Evolutionary conservation across 2,797 vertebrate genomes (phyloP).

Genomic region (Helarctos malayanus): DNA sequence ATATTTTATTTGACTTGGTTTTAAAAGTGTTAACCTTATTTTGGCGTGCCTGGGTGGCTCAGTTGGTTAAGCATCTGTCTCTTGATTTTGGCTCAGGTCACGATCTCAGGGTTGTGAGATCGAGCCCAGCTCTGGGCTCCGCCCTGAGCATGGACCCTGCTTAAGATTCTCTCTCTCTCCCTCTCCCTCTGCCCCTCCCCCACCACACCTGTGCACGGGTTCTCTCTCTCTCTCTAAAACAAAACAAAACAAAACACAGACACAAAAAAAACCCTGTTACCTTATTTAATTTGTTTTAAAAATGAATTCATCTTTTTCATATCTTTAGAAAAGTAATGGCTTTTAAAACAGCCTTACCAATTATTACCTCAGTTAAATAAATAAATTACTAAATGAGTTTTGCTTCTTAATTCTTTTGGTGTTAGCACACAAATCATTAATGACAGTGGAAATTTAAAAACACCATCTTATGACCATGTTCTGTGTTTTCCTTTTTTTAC

Average conservation of each 20-base stretch:
- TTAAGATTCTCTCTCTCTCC: background rate
- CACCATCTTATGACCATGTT: background rate
- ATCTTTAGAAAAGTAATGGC: background rate
- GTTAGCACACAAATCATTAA: background rate
- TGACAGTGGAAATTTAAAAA: background rate
- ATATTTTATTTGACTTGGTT: background rate
- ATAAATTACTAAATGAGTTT: background rate
- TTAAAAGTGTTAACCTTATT: background rate
- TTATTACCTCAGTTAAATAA: constrained; percentile 23
- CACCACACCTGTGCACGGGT: fast-evolving
- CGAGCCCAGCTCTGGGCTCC: background rate
- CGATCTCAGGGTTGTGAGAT: background rate
- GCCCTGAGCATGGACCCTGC: background rate
- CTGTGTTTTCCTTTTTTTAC: background rate
- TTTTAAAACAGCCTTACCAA: background rate
- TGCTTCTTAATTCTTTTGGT: constrained; percentile 21
- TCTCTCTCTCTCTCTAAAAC: background rate
- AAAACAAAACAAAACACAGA: no score
- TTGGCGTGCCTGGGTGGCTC: background rate
- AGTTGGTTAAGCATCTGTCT: background rate
- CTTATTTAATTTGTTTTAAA: background rate
- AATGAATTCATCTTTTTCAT: background rate
- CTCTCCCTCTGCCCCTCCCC: background rate
- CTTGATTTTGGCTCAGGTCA: background rate
- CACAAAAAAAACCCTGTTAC: background rate